Evolutionary conservation across 1,140 invertebrate genomes (phyloP), one percentile per base, ranked within the genome.

Genomic region (Dendrolimus kikuchii): DNA sequence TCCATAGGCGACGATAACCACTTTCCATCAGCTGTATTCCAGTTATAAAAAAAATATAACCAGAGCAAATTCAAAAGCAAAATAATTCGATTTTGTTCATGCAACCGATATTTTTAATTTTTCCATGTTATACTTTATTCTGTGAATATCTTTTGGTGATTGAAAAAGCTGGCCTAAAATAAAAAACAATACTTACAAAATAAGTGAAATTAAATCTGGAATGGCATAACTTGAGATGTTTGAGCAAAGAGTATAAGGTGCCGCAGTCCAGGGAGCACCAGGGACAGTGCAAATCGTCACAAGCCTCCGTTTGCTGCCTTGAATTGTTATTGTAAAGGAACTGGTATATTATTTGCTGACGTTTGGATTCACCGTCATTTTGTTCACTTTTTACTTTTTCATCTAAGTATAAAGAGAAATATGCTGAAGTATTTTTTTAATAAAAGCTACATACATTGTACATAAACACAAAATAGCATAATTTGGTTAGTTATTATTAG

Each of bases 241-340:
- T 98, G 7, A 98, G 89, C 41, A 99, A 88, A 0, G 95, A 94
- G 82, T 98, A 98, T 2, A 98, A 86, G 49, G 92, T 90, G 37
- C 93, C 91, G 73, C 96, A 98, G 77, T 98, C 95, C 5, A 98
- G 86, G 1, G 93, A 95, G 77, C 97, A 99, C 97, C 97, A 99
- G 2, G 97, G 96, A 81, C 97, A 99, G 64, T 94, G 92, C 7
- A 98, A 88, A 86, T 98, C 96, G 68, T 96, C 94, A 42, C 95
- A 92, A 23, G 96, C 95, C 86, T 98, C 96, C 1, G 96, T 99
- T 85, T 98, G 96, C 78, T 98, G 97, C 38, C 96, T 89, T 40
- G 94, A 96, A 77, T 97, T 97, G 78, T 97, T 98, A 80, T 97
- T 97, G 74, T 98, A 98, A 56, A 97, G 90, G 88, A 99, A 98